Evolutionary conservation across 1,140 invertebrate species (phyloP).

Genomic region (Tetragnatha versicolor): DNA sequence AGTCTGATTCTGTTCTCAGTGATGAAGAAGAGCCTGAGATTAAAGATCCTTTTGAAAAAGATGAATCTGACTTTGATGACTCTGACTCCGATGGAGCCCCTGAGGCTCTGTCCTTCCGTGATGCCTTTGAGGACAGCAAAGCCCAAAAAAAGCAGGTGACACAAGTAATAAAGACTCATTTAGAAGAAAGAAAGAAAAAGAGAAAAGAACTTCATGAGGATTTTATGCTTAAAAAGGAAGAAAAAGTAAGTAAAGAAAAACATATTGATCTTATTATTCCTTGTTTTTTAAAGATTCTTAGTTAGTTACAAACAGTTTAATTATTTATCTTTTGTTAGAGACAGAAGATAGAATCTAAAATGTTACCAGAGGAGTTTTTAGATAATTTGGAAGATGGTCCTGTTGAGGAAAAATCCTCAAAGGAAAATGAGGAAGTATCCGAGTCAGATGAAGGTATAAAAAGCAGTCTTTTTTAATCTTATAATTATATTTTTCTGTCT

Average conservation of each 20-base stretch:
- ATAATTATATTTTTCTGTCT: too few species aligned
- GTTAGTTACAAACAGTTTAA: too few species aligned
- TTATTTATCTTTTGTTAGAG: too few species aligned
- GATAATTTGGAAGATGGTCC: constrained; percentile 4
- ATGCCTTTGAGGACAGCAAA: neutral
- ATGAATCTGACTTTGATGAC: neutral
- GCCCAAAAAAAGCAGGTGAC: neutral
- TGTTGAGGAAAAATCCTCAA: neutral
- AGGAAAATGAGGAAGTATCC: too few species aligned
- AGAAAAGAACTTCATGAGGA: constrained; percentile 14
- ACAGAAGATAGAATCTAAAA: too few species aligned
- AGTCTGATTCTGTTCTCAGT: neutral
- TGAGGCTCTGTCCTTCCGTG: neutral
- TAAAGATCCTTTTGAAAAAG: constrained; percentile 4
- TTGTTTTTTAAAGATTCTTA: too few species aligned
- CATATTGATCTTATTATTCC: too few species aligned
- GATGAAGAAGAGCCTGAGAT: neutral
- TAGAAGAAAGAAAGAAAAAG: constrained; percentile 8
- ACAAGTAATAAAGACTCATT: constrained; percentile 1
- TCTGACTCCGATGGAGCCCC: constrained; percentile 24
- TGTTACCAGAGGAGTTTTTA: constrained; percentile 20
- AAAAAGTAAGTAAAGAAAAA: too few species aligned
- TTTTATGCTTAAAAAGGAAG: neutral
- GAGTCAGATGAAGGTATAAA: too few species aligned
- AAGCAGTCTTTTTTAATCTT: too few species aligned